Conservation (phyloP, 1,140 invertebrate genomes). For the Orchesella cincta region DNA sequence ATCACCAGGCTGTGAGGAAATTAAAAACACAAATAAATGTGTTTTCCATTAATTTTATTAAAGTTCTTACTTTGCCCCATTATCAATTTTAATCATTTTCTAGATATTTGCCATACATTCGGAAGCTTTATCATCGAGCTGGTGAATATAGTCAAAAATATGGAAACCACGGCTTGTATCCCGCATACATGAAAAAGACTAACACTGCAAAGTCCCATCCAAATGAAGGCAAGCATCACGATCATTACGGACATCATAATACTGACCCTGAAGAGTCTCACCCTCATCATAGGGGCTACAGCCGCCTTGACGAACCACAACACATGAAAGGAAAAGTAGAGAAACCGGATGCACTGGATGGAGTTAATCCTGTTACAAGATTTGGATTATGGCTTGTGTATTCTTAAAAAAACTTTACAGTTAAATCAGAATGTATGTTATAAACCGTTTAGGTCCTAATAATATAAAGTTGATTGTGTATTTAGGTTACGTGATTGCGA, state of each 20-base stretch:
- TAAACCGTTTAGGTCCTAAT: too few species aligned
- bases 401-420: too few species aligned
- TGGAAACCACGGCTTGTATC: conserved; percentile 39
- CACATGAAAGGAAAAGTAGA: conserved; percentile 7
- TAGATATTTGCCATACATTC: not conserved
- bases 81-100: too few species aligned
- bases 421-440: too few species aligned
- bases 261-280: not conserved
- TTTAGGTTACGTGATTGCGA: too few species aligned
- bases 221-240: not conserved
- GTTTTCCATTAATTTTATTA: conserved; percentile 13
- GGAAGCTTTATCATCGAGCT: conserved; percentile 41
- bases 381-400: conserved; percentile 46
- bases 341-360: conserved; percentile 33
- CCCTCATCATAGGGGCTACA: not conserved
- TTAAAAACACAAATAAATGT: not conserved
- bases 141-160: conserved; percentile 38
- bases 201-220: not conserved
- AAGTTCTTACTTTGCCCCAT: not conserved
- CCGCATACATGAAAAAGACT: conserved; percentile 35
- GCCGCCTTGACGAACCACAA: not conserved
- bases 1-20: not conserved
- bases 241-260: not conserved
- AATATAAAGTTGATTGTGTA: too few species aligned
- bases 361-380: conserved; percentile 38